Conservation (phyloP, 2,888 invertebrate species). For the Patella pellucida region DNA sequence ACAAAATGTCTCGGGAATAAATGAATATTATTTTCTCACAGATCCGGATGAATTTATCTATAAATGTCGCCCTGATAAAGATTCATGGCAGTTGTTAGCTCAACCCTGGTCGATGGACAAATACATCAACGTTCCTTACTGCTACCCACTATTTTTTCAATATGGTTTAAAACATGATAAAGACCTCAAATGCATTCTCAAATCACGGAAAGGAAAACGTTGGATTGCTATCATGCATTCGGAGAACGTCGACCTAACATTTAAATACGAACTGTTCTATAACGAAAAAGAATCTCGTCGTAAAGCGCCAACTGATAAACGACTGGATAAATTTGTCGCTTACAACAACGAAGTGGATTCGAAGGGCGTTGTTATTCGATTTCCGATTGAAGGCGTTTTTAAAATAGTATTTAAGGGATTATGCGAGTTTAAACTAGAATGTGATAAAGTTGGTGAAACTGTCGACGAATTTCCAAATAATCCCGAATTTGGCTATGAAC, state of each 20-base stretch:
- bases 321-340: conserved; percentile 26
- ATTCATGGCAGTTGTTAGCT: conserved; percentile 37
- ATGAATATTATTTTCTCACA: conserved; percentile 39
- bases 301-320: conserved; percentile 12
- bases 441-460: conserved; percentile 37
- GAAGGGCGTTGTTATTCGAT: conserved; percentile 31
- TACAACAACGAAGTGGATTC: conserved; percentile 24
- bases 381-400: conserved; percentile 22
- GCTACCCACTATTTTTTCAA: conserved; percentile 32
- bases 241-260: conserved; percentile 19
- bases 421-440: conserved; percentile 57
- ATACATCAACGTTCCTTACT: conserved; percentile 30
- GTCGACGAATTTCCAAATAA: conserved; percentile 51
- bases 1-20: conserved; percentile 22
- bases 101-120: conserved; percentile 30
- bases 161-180: conserved; percentile 32
- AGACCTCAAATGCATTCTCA: conserved; percentile 30
- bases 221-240: conserved; percentile 26
- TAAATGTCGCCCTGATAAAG: conserved; percentile 38
- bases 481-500: conserved; percentile 54
- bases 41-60: conserved; percentile 41
- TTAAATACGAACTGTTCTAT: conserved; percentile 35
- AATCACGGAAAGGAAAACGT: conserved; percentile 33
- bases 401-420: conserved; percentile 21
- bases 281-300: conserved; percentile 24